These are phyloP conservation scores for Augochlora pura DNA, from an alignment of 1,140 invertebrate genomes.

Conservation along the genomic window DNA sequence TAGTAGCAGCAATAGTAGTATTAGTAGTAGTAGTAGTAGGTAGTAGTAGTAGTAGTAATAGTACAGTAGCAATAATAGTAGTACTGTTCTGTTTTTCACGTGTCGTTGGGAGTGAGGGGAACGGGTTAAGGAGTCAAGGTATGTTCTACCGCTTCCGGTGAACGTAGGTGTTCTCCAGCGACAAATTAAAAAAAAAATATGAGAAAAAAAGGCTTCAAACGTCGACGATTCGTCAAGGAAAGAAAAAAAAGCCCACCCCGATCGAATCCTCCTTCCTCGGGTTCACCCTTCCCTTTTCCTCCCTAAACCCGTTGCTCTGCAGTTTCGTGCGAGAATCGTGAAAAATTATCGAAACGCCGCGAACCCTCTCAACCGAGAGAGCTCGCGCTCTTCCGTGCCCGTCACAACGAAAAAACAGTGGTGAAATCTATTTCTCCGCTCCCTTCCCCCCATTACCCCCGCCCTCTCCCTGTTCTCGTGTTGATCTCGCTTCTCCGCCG, in stretches of 20 bases:
- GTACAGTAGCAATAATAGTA: constrained; percentile 62
- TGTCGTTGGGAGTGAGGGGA: constrained; percentile 62
- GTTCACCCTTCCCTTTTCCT: no score
- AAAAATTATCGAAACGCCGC: neutral
- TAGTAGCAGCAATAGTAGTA: constrained; percentile 34
- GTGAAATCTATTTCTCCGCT: neutral
- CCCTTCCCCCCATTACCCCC: neutral
- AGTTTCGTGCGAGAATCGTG: neutral
- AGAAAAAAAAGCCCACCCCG: constrained; percentile 13
- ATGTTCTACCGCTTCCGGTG: constrained; percentile 19
- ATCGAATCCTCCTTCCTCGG: neutral
- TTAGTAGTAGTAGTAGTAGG: constrained; percentile 40
- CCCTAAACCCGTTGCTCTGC: no score
- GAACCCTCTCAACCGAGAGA: neutral
- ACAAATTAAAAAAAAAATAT: neutral
- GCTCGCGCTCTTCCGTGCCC: neutral
- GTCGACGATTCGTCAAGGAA: no score
- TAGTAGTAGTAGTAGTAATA: constrained; percentile 52
- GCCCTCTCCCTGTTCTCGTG: neutral
- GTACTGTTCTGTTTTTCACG: constrained; percentile 57
- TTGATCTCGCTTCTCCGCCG: neutral
- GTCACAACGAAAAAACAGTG: neutral
- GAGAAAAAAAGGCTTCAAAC: neutral
- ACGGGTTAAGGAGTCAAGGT: constrained; percentile 48
- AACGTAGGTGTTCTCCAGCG: no score